Percentiles rank a stretch among this genome's conserved stretches.
Evolutionary conservation across 2,113 vertebrate species (phyloP).

Genomic region (Pseudorectes ferrugineus): DNA sequence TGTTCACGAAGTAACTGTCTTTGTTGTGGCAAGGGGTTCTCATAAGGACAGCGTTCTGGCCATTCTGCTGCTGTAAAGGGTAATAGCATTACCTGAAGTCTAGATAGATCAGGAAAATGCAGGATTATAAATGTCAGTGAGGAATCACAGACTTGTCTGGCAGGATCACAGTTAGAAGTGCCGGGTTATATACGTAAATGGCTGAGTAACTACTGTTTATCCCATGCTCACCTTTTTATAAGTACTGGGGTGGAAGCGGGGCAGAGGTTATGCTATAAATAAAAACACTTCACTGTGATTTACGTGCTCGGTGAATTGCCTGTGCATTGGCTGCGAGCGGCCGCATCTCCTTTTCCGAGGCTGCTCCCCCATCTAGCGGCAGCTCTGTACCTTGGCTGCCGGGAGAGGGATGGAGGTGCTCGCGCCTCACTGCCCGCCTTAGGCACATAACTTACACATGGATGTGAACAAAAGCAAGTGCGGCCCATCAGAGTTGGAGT

Average conservation of each 20-base stretch:
- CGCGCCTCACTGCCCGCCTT: fast-evolving
- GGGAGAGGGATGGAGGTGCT: fast-evolving
- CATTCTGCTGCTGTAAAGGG: neutral
- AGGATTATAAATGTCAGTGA: neutral
- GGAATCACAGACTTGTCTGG: neutral
- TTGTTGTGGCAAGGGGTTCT: neutral
- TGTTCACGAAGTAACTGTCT: neutral
- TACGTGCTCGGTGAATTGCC: fast-evolving
- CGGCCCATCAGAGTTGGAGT: neutral
- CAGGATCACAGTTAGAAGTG: neutral
- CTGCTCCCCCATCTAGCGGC: slow-evolving; percentile 29
- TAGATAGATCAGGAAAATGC: neutral
- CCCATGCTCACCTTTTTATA: neutral
- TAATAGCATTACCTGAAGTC: neutral
- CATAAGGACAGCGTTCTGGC: neutral
- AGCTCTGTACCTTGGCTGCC: fast-evolving
- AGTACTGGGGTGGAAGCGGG: neutral
- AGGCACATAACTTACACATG: fast-evolving
- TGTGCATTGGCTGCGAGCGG: fast-evolving
- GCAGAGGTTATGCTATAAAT: neutral
- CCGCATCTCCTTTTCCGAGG: neutral
- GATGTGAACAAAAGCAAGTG: neutral
- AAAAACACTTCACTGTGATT: neutral
- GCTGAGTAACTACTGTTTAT: neutral
- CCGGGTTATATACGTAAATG: neutral